A percentile compares a stretch with the other conserved stretches of the same genome.
phyloP scores from a whole-genome alignment of 2,113 vertebrate species.

The Siphamia tubifer region DNA sequence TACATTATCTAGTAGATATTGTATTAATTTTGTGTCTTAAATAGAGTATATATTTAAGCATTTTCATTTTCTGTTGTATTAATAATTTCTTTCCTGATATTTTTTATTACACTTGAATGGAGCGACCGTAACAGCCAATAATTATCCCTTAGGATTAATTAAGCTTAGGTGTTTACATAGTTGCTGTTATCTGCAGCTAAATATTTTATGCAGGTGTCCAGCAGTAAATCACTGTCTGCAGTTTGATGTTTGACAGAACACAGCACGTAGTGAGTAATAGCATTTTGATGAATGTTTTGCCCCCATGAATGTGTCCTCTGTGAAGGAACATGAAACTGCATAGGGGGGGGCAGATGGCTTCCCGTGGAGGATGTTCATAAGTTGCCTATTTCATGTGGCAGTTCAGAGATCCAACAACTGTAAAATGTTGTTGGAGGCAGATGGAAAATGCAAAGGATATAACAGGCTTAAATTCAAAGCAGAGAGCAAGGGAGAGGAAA shows the following conservation, averaged over 20 bases:
- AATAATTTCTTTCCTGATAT: no score
- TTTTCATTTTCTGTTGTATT: no score
- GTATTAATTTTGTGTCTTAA: no score
- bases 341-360: background rate
- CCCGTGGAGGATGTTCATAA: conserved; percentile 10
- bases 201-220: background rate
- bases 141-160: no score
- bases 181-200: no score
- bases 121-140: no score
- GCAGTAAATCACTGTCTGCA: background rate
- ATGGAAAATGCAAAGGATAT: conserved; percentile 47
- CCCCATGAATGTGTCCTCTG: conserved; percentile 22
- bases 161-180: no score
- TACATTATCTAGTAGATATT: no score
- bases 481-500: conserved; percentile 11
- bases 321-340: background rate
- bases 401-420: conserved; percentile 14
- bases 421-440: conserved; percentile 34
- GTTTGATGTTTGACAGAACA: background rate
- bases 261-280: background rate
- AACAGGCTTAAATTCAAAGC: conserved; percentile 56
- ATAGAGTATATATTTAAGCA: no score
- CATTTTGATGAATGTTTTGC: conserved; percentile 2
- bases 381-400: conserved; percentile 39
- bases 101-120: no score